These are phyloP conservation scores for Tachypleus tridentatus DNA, from an alignment of 1,140 invertebrate species.

Conservation along the genomic window DNA sequence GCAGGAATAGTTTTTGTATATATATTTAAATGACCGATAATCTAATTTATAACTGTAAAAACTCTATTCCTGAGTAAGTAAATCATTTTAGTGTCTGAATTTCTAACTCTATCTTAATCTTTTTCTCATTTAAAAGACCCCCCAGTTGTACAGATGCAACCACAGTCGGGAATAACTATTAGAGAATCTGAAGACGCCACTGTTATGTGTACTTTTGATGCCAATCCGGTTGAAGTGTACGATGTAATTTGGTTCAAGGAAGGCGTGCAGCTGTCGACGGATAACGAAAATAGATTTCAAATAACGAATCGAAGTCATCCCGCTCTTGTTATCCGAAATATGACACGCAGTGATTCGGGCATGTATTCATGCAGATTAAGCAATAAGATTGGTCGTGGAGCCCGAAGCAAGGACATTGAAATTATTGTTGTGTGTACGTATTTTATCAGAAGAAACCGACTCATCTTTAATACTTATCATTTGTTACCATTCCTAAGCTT, in stretches of 20 bases:
- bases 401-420: constrained; percentile 23
- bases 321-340: constrained; percentile 55
- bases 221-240: constrained; percentile 24
- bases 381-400: constrained; percentile 57
- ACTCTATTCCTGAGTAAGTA: too few relatives aligned
- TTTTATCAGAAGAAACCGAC: too few relatives aligned
- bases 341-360: constrained; percentile 60
- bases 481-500: too few relatives aligned
- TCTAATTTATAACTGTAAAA: too few relatives aligned
- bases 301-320: constrained; percentile 15
- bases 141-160: constrained; percentile 26
- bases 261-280: constrained; percentile 13
- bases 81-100: too few relatives aligned
- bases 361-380: constrained; percentile 62
- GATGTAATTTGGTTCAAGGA: constrained; percentile 25
- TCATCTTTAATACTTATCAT: too few relatives aligned
- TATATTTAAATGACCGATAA: too few relatives aligned
- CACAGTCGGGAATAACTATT: constrained; percentile 20
- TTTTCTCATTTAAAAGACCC: constrained; percentile 16
- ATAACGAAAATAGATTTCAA: constrained; percentile 7
- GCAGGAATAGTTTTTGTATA: too few relatives aligned
- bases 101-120: too few relatives aligned
- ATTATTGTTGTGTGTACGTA: constrained; percentile 45
- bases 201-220: constrained; percentile 26
- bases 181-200: constrained; percentile 22